phyloP scores from a whole-genome alignment of 2,888 invertebrate genomes.

The Geotrupes spiniger region DNA sequence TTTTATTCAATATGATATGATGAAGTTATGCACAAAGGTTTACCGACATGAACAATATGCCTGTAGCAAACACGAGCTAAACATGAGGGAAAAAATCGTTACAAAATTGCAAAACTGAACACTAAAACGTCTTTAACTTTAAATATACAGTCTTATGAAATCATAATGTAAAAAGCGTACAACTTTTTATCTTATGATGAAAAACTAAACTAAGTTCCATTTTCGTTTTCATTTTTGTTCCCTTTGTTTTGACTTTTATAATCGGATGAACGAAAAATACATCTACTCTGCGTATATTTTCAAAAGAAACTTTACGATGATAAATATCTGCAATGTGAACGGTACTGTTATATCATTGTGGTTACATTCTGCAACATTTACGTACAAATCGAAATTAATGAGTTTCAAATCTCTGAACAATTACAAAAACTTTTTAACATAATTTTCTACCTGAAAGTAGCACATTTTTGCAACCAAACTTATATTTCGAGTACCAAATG shows the following conservation, averaged over 20 bases:
- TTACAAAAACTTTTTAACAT: slow-evolving; percentile 1
- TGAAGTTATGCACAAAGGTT: neutral
- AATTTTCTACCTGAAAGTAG: neutral
- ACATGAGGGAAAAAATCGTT: too few species aligned
- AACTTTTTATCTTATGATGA: neutral
- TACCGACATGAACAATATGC: too few species aligned
- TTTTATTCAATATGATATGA: neutral
- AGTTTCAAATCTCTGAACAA: neutral
- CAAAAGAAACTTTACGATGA: slow-evolving; percentile 11
- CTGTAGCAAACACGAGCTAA: too few species aligned
- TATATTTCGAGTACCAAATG: too few species aligned
- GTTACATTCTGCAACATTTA: slow-evolving; percentile 1
- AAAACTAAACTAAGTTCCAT: neutral
- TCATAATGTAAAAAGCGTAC: too few species aligned
- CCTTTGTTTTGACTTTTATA: slow-evolving; percentile 4
- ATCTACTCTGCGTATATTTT: slow-evolving; percentile 8
- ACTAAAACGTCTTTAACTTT: too few species aligned
- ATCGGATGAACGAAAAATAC: slow-evolving; percentile 7
- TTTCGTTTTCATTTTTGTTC: slow-evolving; percentile 1
- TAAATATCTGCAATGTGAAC: slow-evolving; percentile 15
- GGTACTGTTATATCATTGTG: slow-evolving; percentile 1
- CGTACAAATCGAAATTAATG: neutral
- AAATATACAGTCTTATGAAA: too few species aligned
- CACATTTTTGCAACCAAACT: too few species aligned
- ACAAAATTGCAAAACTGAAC: too few species aligned